Conservation (phyloP, 2,888 invertebrate genomes). For the Diaprepes abbreviatus region DNA sequence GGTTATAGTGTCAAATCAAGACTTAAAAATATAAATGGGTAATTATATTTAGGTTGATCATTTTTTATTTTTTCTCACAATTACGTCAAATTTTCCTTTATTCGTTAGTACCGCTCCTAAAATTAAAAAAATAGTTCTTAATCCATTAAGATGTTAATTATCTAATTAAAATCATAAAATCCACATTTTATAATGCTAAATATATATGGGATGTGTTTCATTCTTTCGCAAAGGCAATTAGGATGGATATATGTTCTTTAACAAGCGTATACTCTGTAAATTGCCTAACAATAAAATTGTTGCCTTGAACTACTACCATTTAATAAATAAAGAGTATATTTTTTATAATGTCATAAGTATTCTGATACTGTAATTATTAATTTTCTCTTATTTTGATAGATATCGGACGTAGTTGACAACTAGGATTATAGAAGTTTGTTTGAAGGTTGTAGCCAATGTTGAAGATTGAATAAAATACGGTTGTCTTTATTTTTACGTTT, state of each 20-base stretch:
- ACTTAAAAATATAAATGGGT: too few relatives aligned
- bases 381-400: too few relatives aligned
- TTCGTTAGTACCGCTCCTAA: too few relatives aligned
- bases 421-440: too few relatives aligned
- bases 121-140: background rate
- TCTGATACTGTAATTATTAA: background rate
- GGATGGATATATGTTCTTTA: background rate
- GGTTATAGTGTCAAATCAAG: too few relatives aligned
- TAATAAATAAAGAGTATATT: background rate
- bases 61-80: too few relatives aligned
- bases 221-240: background rate
- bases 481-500: too few relatives aligned
- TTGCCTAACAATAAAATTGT: background rate
- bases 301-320: slow-evolving; percentile 22
- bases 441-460: too few relatives aligned
- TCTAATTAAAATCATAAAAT: background rate
- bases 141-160: background rate
- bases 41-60: too few relatives aligned
- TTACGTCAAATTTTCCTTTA: too few relatives aligned
- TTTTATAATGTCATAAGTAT: slow-evolving; percentile 1
- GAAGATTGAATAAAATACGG: too few relatives aligned
- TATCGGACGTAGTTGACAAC: too few relatives aligned
- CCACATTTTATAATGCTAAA: background rate
- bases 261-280: background rate
- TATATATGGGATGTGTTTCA: background rate